Evolutionary conservation across 2,888 invertebrate genomes (phyloP), one percentile per base, ranked within the genome.

Genomic region (Erynnis tages): DNA sequence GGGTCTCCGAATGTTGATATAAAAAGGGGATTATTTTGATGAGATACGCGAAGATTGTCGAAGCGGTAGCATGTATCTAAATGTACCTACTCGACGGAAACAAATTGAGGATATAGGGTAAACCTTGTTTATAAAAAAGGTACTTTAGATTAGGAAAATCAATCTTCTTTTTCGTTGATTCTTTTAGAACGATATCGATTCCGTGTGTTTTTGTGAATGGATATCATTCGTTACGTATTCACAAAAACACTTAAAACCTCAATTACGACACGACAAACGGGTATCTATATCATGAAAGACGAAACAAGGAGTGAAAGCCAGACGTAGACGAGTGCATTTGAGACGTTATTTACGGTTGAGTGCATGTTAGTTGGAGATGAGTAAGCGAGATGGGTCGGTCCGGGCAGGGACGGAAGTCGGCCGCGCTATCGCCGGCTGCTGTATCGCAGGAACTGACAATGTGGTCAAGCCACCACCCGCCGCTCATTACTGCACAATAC

Each of bases 391-490:
- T 59, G 59, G 48, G 58, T 58, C 46, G 56, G 37, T 35, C 32
- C 5, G 19, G 29, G 11, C 30, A 5, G 55, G 55, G 62, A 59
- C 63, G 68, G 66, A 66, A 63, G 63, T 57, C 54, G 56, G 61
- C 53, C 58, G 58, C 53, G 53, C 79, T 84, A 82, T 82, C 83
- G 60, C 50, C 45, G 53, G 56, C 57, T 44, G 56, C 56, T 57
- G 61, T 83, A 80, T 82, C 85, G 63, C 83, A 81, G 85, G 85
- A 85, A n/a, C n/a, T n/a, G n/a, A n/a, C n/a, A 79, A 67, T 67
- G 76, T 73, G 77, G 76, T 76, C 73, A 72, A 62, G 57, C 60
- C 63, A 64, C 54, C 63, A 60, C 59, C 69, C 64, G 63, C 63
- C 57, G 62, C 57, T 67, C 59, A 63, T 67, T 67, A 66, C 65